phyloP scores from a whole-genome alignment of 2,113 vertebrate species.

The Stomatorhinus ivindoensis region DNA sequence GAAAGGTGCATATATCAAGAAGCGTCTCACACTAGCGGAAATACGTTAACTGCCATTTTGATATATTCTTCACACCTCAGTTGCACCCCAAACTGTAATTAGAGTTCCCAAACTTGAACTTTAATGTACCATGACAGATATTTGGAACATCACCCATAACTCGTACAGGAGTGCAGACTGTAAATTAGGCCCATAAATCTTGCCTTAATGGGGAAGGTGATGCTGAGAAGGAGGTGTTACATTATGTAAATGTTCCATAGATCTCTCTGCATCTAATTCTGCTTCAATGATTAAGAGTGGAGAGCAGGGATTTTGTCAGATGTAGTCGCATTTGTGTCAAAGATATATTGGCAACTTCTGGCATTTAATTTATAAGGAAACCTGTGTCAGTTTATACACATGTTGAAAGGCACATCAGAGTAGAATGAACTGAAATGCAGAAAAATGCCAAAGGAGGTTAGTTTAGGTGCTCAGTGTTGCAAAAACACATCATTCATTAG shows the following conservation, averaged over 20 bases:
- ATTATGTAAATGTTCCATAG: neutral
- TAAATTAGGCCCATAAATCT: conserved; percentile 3
- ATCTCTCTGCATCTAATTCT: neutral
- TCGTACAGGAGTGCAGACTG: neutral
- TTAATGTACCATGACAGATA: neutral
- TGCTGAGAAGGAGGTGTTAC: neutral
- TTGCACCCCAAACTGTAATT: neutral
- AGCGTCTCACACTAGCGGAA: neutral
- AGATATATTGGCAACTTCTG: neutral
- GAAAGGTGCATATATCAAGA: neutral
- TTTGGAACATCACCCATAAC: neutral
- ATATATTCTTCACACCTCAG: neutral
- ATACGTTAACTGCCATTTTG: neutral
- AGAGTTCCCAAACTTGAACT: neutral
- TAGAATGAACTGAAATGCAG: neutral
- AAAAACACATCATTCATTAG: neutral
- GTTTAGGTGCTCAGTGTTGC: neutral
- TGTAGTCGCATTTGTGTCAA: neutral
- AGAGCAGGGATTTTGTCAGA: neutral
- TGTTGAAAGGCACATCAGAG: neutral
- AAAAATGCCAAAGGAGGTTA: neutral
- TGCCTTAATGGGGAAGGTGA: neutral
- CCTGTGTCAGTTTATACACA: neutral
- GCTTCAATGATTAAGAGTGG: neutral
- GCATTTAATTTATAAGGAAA: neutral